Evolutionary conservation across 2,888 invertebrate species (phyloP).

Genomic region (Eubasilissa splendida): DNA sequence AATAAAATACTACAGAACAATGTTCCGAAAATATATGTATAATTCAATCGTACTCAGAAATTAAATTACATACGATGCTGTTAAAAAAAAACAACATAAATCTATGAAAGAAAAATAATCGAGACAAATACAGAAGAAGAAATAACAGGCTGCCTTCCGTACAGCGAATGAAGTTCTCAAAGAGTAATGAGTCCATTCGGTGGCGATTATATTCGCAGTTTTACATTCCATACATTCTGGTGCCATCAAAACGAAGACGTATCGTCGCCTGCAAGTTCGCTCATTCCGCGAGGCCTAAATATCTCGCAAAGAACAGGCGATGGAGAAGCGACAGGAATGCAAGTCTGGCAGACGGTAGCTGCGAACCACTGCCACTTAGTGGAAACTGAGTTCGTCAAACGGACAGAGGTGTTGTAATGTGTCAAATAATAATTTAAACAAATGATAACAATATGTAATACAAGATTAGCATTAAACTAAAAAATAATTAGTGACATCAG

Average conservation of each 20-base stretch:
- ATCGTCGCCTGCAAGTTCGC: constrained; percentile 16
- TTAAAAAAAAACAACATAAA: not conserved
- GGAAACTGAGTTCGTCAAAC: not conserved
- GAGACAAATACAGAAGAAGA: not conserved
- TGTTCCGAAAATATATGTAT: no score
- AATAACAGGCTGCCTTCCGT: not conserved
- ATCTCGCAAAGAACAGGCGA: constrained; percentile 2
- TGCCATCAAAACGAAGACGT: constrained; percentile 31
- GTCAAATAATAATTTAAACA: no score
- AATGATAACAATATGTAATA: no score
- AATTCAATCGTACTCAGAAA: no score
- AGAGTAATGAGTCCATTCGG: constrained; percentile 27
- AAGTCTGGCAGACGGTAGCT: constrained; percentile 7
- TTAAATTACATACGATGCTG: not conserved
- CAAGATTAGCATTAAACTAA: no score
- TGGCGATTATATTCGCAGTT: constrained; percentile 28
- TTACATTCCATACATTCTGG: constrained; percentile 33
- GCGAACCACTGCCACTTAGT: constrained; percentile 17
- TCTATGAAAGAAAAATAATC: not conserved
- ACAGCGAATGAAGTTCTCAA: constrained; percentile 20
- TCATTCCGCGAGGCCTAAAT: constrained; percentile 30
- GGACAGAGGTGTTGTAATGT: no score
- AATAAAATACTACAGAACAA: no score
- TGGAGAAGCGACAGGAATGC: constrained; percentile 14
- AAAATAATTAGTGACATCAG: no score